Percentiles rank a stretch among this genome's conserved stretches.
These are phyloP conservation scores for Xestia c-nigrum DNA, from an alignment of 2,888 invertebrate genomes.

Conservation along the genomic window DNA sequence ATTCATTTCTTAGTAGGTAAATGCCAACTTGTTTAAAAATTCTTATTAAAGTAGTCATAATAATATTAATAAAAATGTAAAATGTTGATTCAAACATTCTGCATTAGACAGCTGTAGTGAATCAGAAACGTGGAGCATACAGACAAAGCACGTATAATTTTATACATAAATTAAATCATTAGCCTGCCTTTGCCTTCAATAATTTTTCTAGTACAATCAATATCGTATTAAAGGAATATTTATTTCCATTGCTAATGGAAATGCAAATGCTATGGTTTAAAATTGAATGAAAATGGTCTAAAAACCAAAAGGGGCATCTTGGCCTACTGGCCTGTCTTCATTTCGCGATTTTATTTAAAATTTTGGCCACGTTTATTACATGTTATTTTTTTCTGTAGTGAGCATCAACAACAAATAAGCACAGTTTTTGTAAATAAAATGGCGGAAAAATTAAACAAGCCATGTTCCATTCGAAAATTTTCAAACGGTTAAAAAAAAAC, in stretches of 20 bases:
- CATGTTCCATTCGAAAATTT: not conserved
- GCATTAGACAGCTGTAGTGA: not conserved
- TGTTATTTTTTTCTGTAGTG: not conserved
- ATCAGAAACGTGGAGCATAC: not conserved
- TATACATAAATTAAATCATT: not conserved
- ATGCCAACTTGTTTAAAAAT: not conserved
- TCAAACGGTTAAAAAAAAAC: too few species aligned
- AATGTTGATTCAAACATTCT: not conserved
- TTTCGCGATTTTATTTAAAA: not conserved
- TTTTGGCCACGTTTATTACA: not conserved
- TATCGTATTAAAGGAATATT: not conserved
- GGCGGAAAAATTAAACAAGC: not conserved
- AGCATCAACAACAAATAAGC: not conserved
- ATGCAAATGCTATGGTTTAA: not conserved
- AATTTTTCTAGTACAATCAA: not conserved
- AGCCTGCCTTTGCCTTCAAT: not conserved
- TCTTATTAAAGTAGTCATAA: not conserved
- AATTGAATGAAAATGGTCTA: not conserved
- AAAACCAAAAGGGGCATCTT: not conserved
- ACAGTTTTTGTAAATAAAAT: not conserved
- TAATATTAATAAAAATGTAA: not conserved
- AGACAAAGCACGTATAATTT: not conserved
- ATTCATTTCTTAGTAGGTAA: not conserved
- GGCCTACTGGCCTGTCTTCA: not conserved
- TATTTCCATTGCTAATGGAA: not conserved